A percentile compares a stretch with the other conserved stretches of the same genome.
phyloP scores from a whole-genome alignment of 2,888 invertebrate genomes.

The Scaptomyza caliginosa region DNA sequence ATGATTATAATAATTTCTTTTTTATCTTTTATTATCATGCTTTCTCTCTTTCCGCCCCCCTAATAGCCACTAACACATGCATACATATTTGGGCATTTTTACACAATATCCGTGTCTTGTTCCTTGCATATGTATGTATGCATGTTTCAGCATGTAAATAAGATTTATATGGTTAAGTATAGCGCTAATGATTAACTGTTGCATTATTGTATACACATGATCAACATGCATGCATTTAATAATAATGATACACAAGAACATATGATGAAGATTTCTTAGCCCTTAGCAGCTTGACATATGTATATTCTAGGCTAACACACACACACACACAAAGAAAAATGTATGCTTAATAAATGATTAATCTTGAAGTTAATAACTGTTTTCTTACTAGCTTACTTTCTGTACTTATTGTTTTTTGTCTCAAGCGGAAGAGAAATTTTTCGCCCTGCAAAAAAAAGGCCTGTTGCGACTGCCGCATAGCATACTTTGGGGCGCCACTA shows the following conservation, averaged over 20 bases:
- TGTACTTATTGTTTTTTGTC: too few species aligned
- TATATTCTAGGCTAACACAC: background rate
- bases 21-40: constrained; percentile 2
- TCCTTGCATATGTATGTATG: background rate
- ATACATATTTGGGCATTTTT: background rate
- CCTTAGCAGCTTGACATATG: background rate
- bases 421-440: constrained; percentile 9
- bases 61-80: constrained; percentile 2
- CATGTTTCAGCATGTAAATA: background rate
- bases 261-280: background rate
- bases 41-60: background rate
- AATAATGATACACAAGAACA: background rate
- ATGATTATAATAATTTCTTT: constrained; percentile 12
- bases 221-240: background rate
- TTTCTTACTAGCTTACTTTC: too few species aligned
- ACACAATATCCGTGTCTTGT: background rate
- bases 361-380: too few species aligned
- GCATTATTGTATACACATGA: background rate
- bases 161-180: background rate
- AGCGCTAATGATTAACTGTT: constrained; percentile 8
- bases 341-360: too few species aligned
- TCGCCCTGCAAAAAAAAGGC: constrained; percentile 24
- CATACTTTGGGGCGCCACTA: constrained; percentile 22
- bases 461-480: constrained; percentile 39
- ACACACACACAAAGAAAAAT: background rate